phyloP scores from a whole-genome alignment of 1,140 invertebrate genomes.

The Caerostris extrusa region DNA sequence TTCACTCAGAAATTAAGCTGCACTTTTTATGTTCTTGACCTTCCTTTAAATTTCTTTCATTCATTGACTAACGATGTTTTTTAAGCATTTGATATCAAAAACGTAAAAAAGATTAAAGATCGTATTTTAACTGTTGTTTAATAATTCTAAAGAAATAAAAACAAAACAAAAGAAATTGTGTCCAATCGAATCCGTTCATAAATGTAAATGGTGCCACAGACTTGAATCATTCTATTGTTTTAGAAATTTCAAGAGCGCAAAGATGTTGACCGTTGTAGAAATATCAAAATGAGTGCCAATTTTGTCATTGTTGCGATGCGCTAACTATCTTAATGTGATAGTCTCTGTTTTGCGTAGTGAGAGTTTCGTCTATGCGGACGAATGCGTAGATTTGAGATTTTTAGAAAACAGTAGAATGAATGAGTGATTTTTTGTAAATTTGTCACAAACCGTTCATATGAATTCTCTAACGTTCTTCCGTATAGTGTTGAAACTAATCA shows the following conservation, averaged over 20 bases:
- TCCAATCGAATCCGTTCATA: slow-evolving; percentile 50
- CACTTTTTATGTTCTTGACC: no score
- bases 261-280: slow-evolving; percentile 65
- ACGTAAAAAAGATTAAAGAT: no score
- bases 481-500: slow-evolving; percentile 54
- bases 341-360: slow-evolving; percentile 77
- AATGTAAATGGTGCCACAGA: slow-evolving; percentile 54
- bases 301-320: slow-evolving; percentile 72
- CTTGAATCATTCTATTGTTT: slow-evolving; percentile 10
- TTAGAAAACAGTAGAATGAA: slow-evolving; percentile 72
- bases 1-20: no score
- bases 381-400: slow-evolving; percentile 75
- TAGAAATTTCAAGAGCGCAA: slow-evolving; percentile 43
- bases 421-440: slow-evolving; percentile 74
- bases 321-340: slow-evolving; percentile 75
- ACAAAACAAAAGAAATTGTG: slow-evolving; percentile 8
- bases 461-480: slow-evolving; percentile 72
- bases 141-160: background rate
- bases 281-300: slow-evolving; percentile 77
- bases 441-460: slow-evolving; percentile 69
- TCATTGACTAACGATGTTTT: no score
- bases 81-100: no score
- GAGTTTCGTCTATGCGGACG: slow-evolving; percentile 70
- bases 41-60: no score
- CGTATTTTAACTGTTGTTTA: no score